Conservation (phyloP, 2,888 invertebrate species). For the Melieria omissa region DNA sequence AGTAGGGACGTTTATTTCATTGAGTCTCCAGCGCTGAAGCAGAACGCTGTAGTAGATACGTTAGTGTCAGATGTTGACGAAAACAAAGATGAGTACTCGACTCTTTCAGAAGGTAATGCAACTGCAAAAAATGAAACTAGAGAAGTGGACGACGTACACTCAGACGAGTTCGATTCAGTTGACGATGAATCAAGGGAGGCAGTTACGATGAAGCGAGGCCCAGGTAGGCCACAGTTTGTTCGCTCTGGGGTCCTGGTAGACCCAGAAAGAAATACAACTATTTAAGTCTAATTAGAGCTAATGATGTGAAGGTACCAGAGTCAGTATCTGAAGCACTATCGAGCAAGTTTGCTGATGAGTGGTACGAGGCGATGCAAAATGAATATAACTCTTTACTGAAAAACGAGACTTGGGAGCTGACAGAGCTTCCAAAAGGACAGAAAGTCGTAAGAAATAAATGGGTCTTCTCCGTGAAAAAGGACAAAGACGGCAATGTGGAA, state of each 20-base stretch:
- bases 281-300: conserved; percentile 13
- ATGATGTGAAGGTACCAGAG: conserved; percentile 22
- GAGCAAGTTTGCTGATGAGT: conserved; percentile 17
- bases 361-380: conserved; percentile 35
- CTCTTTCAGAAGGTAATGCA: conserved; percentile 28
- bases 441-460: no score
- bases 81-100: no score
- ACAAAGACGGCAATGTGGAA: no score
- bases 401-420: conserved; percentile 34
- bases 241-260: conserved; percentile 9
- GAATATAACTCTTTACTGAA: conserved; percentile 39
- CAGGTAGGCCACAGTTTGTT: no score
- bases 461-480: no score
- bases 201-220: background rate
- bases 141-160: background rate
- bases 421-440: no score
- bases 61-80: no score
- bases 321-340: conserved; percentile 18
- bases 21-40: no score
- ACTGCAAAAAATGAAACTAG: no score
- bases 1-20: no score
- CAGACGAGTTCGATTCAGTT: background rate
- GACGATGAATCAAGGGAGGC: background rate
- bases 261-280: conserved; percentile 14
- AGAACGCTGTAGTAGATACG: no score